These are phyloP conservation scores for Solea senegalensis DNA, from an alignment of 2,113 vertebrate genomes.

Conservation along the genomic window DNA sequence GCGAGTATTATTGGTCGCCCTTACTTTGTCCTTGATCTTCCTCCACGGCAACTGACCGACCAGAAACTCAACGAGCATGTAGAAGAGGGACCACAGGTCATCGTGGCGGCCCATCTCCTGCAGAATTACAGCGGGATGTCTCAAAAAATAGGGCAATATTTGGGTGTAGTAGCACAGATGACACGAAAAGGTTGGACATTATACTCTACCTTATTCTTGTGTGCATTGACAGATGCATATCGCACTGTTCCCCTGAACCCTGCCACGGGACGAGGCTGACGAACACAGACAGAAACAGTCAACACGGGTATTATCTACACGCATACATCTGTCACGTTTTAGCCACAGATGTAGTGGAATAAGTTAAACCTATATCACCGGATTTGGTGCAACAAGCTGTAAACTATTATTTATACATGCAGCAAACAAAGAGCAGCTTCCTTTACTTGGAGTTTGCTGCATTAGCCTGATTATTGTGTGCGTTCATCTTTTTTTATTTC, in stretches of 20 bases:
- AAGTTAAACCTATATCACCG: too few species aligned
- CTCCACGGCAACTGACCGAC: slow-evolving; percentile 98
- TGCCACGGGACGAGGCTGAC: slow-evolving; percentile 93
- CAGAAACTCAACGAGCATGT: slow-evolving; percentile 99
- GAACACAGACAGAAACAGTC: slow-evolving; percentile 40
- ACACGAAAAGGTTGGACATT: not conserved
- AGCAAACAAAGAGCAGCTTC: too few species aligned
- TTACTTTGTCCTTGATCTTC: slow-evolving; percentile 99
- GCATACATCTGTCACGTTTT: too few species aligned
- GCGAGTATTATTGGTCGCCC: not conserved
- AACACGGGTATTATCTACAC: not conserved
- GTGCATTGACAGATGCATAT: slow-evolving; percentile 96
- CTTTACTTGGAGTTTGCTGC: too few species aligned
- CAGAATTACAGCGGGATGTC: slow-evolving; percentile 6
- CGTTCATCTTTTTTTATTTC: not conserved
- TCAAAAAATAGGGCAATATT: not conserved
- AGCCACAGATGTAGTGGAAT: too few species aligned
- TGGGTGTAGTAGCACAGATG: not conserved
- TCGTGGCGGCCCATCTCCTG: slow-evolving; percentile 99
- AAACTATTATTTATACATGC: too few species aligned
- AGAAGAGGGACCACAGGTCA: slow-evolving; percentile 98
- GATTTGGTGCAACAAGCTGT: too few species aligned
- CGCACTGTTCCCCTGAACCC: slow-evolving; percentile 97
- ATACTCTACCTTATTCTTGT: slow-evolving; percentile 93
- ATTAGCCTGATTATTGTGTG: too few species aligned